These are phyloP conservation scores for Sipha maydis DNA, from an alignment of 2,888 invertebrate species.

Conservation along the genomic window DNA sequence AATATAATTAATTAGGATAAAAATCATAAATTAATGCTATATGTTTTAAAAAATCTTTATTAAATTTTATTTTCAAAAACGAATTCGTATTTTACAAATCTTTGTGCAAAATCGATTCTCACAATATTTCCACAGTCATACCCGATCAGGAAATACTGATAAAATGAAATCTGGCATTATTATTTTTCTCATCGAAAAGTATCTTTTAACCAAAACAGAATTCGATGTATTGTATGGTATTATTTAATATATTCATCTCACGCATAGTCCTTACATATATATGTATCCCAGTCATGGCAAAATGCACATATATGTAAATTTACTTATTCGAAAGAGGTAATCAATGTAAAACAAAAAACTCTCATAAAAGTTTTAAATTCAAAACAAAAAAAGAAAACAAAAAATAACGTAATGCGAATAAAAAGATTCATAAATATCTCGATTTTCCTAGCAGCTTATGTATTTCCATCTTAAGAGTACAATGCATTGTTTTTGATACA, in stretches of 20 bases:
- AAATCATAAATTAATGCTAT: background rate
- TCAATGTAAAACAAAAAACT: conserved; percentile 17
- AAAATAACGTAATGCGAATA: background rate
- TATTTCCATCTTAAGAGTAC: background rate
- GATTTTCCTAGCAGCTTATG: no score
- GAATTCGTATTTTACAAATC: background rate
- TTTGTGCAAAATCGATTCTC: background rate
- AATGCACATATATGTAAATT: conserved; percentile 33
- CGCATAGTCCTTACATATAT: background rate
- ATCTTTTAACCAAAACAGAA: conserved; percentile 52
- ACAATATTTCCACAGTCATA: background rate
- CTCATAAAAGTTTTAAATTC: background rate
- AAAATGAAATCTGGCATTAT: conserved; percentile 38
- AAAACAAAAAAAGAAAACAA: background rate
- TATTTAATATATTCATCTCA: conserved; percentile 58
- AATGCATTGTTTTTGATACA: background rate
- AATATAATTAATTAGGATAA: background rate
- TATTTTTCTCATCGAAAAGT: conserved; percentile 25
- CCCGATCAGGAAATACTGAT: background rate
- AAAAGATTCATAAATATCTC: background rate
- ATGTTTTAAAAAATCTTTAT: background rate
- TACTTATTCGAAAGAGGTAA: conserved; percentile 34
- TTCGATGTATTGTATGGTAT: background rate
- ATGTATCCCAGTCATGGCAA: conserved; percentile 1
- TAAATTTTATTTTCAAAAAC: background rate